phyloP scores from a whole-genome alignment of 2,888 invertebrate genomes.

The Drosophila differens region DNA sequence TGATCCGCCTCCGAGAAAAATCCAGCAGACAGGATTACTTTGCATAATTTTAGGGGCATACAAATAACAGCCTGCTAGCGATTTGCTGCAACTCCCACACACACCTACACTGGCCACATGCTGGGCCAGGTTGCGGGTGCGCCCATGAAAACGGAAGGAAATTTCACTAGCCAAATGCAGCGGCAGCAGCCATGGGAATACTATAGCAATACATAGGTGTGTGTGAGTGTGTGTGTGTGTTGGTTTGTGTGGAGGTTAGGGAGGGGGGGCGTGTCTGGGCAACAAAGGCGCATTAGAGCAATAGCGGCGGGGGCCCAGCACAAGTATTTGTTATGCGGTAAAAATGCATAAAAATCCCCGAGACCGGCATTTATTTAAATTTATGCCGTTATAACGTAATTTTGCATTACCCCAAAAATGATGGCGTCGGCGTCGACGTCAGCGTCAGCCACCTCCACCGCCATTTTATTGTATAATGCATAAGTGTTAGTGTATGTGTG shows the following conservation, averaged over 20 bases:
- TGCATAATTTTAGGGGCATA: slow-evolving; percentile 78
- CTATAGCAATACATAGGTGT: slow-evolving; percentile 10
- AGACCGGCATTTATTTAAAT: slow-evolving; percentile 86
- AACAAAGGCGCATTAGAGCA: slow-evolving; percentile 74
- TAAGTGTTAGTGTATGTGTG: slow-evolving; percentile 23
- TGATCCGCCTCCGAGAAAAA: slow-evolving; percentile 41
- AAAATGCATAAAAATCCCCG: slow-evolving; percentile 85
- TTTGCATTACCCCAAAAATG: slow-evolving; percentile 83
- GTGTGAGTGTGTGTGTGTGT: not conserved
- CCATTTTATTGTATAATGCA: slow-evolving; percentile 72
- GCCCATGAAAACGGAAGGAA: slow-evolving; percentile 75
- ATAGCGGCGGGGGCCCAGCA: slow-evolving; percentile 53
- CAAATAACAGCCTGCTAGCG: slow-evolving; percentile 72
- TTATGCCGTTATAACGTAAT: slow-evolving; percentile 85
- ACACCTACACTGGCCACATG: slow-evolving; percentile 11
- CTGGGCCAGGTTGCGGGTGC: slow-evolving; percentile 40
- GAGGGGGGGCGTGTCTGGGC: slow-evolving; percentile 51
- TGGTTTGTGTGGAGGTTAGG: slow-evolving; percentile 13
- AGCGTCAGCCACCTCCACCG: slow-evolving; percentile 47
- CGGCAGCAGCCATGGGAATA: slow-evolving; percentile 45
- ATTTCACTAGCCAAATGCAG: slow-evolving; percentile 78
- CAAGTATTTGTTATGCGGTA: slow-evolving; percentile 84
- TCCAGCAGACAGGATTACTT: slow-evolving; percentile 72
- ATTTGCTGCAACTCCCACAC: slow-evolving; percentile 32
- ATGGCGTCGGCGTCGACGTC: slow-evolving; percentile 58